Percentiles rank a stretch among this genome's conserved stretches.
Conservation (phyloP, 2,797 vertebrate species). For the Prionace glauca region DNA sequence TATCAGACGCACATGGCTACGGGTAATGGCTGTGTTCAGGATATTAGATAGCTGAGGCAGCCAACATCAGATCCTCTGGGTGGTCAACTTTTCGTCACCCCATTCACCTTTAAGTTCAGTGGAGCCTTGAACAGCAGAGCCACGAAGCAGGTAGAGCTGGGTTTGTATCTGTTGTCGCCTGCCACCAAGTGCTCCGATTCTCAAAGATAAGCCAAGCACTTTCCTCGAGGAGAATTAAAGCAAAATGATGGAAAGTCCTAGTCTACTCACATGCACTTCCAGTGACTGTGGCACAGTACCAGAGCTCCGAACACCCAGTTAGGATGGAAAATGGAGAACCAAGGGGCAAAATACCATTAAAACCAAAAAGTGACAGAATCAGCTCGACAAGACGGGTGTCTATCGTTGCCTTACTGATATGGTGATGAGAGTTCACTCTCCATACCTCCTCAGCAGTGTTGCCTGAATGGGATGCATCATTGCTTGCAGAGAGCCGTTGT, state of each 20-base stretch:
- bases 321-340: neutral
- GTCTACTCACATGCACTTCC: neutral
- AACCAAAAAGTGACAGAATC: neutral
- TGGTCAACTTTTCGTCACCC: neutral
- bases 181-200: neutral
- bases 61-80: neutral
- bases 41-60: neutral
- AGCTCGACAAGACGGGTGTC: neutral
- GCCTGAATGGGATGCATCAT: constrained; percentile 10
- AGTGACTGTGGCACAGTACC: neutral
- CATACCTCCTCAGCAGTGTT: constrained; percentile 74
- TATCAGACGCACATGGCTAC: neutral
- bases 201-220: neutral
- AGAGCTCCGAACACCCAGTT: neutral
- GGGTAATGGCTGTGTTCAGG: neutral
- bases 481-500: constrained; percentile 40
- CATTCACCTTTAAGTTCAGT: neutral
- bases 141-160: neutral
- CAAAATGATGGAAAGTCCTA: neutral
- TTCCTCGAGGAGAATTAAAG: neutral
- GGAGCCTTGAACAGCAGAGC: neutral
- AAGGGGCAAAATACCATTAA: neutral
- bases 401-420: neutral
- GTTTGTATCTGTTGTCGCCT: neutral
- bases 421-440: neutral